Evolutionary conservation across 2,113 vertebrate species (phyloP).

Genomic region (Erythrocercus mccallii): DNA sequence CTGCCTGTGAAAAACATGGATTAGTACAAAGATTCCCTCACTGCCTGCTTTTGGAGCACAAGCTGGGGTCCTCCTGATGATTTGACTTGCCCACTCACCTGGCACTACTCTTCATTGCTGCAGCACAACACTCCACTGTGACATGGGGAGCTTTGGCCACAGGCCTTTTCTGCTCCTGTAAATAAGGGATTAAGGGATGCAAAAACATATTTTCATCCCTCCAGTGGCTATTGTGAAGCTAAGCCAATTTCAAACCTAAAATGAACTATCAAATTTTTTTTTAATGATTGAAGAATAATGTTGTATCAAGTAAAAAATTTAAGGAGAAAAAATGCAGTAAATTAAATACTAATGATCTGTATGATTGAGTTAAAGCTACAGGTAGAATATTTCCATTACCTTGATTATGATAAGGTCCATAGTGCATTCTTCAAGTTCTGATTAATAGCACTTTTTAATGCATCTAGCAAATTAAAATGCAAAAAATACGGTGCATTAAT

Average conservation of each 20-base stretch:
- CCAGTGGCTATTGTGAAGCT: neutral
- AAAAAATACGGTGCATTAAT: neutral
- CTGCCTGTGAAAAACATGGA: neutral
- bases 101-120: neutral
- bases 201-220: neutral
- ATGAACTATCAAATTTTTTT: neutral
- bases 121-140: rapidly evolving
- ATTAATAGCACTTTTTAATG: neutral
- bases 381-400: neutral
- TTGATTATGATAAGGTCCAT: neutral
- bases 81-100: neutral
- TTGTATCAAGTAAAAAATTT: neutral
- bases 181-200: neutral
- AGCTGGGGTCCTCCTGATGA: neutral
- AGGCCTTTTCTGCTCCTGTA: neutral
- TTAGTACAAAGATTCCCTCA: neutral
- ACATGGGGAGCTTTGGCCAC: neutral
- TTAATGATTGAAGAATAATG: neutral
- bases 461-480: neutral
- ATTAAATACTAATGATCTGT: neutral
- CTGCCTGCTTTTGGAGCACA: neutral
- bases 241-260: neutral
- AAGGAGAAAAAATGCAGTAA: neutral
- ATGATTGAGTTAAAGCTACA: neutral
- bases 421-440: neutral